Base-by-base conservation (phyloP, 2,113 vertebrate genomes). In the Drymodes brunneopygia region DNA sequence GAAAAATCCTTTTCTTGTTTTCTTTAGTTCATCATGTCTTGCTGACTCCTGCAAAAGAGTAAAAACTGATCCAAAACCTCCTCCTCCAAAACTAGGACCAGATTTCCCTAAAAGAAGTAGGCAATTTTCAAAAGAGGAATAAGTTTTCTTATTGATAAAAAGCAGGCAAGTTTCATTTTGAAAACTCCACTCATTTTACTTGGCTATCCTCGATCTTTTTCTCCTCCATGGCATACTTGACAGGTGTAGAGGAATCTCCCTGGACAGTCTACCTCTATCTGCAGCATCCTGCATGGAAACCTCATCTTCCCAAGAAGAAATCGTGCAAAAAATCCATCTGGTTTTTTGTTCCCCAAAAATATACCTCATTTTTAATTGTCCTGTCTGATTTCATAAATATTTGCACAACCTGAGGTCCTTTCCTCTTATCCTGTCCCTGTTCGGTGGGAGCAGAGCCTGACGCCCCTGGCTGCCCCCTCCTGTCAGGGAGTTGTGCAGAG, bases 371-470 rank as follows among this genome's bases (percentile, higher is more conserved):
- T 92, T 54, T 10, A 4, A 5, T 66, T 51, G 60, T 60, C 2
- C 1, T 67, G 18, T 57, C 12, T 42, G 12, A 50, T 48, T 77
- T 80, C 9, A 33, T 36, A 60, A 42, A 56, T 6, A 14, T 31
- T 47, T 8, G 3, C 5, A 13, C 13, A 53, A 9, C 3, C 7
- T 51, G 28, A 58, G 9, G 27, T 15, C 6, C 1, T 42, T 36
- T 17, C 15, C 6, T 36, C 8, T 36, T 0, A 0, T 65, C 7
- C 35, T 57, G 9, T 50, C 18, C 22, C 7, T 31, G 8, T 9
- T 65, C 18, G 15, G 50, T n/a, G 18, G 18, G 18, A 72, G 21
- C 7, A 50, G 25, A 42, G 1, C 10, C 12, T 0, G 0, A 36
- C 1, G 3, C 20, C 0, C 12, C 8, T 1, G 8, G 1, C 40